Conservation (phyloP, 2,797 vertebrate genomes). For the Protosalanx chinensis region DNA sequence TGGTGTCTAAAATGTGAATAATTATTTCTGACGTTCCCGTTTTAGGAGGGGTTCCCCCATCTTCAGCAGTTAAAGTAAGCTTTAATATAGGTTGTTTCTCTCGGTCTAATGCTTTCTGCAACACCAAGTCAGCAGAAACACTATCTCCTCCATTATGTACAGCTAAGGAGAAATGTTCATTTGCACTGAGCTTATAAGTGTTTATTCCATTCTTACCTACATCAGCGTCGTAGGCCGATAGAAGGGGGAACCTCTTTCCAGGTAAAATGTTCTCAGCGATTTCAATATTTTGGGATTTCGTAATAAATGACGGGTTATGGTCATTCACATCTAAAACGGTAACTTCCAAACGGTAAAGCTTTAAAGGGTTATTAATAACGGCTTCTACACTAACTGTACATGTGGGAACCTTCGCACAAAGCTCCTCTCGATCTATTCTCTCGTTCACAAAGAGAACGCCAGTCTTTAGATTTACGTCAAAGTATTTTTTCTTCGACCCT, state of each 20-base stretch:
- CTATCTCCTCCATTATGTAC: conserved; percentile 38
- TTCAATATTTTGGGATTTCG: conserved; percentile 32
- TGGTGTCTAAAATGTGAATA: conserved; percentile 49
- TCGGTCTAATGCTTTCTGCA: conserved; percentile 64
- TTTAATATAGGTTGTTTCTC: conserved; percentile 56
- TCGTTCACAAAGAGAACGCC: conserved; percentile 50
- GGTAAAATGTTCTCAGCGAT: conserved; percentile 46
- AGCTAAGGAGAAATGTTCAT: conserved; percentile 57
- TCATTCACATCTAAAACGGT: conserved; percentile 50
- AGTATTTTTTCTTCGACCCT: conserved; percentile 52
- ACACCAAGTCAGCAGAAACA: conserved; percentile 52
- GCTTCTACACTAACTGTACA: conserved; percentile 53
- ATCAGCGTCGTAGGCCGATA: conserved; percentile 47
- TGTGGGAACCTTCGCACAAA: conserved; percentile 26
- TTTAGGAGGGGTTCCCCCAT: conserved; percentile 54
- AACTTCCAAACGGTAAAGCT: conserved; percentile 51
- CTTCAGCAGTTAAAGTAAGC: conserved; percentile 59
- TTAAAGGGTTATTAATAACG: conserved; percentile 47
- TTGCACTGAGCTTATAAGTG: conserved; percentile 44
- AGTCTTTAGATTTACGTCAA: conserved; percentile 56
- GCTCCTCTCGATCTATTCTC: conserved; percentile 58
- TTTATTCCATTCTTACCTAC: conserved; percentile 48
- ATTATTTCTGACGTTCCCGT: conserved; percentile 41
- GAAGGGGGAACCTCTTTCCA: conserved; percentile 42
- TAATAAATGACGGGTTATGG: conserved; percentile 45